Evolutionary conservation across 2,888 invertebrate genomes (phyloP).

Genomic region (Deilephila porcellus): DNA sequence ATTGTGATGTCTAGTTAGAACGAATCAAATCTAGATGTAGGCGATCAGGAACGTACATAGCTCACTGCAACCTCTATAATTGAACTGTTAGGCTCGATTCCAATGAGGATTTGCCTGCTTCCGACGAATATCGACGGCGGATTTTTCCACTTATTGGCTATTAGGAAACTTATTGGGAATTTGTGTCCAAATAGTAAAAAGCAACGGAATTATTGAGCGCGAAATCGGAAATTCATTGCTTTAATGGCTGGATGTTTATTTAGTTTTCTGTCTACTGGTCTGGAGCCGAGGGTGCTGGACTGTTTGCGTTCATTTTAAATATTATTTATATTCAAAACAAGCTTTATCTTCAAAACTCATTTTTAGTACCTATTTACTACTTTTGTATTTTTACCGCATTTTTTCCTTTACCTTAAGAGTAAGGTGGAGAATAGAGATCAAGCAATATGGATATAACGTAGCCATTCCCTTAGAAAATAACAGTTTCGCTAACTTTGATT

Average conservation of each 20-base stretch:
- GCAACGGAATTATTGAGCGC: conserved; percentile 27
- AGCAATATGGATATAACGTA: no score
- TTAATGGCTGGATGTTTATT: conserved; percentile 19
- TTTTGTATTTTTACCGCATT: no score
- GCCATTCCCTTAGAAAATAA: no score
- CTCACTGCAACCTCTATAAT: conserved; percentile 59
- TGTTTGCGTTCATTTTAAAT: background rate
- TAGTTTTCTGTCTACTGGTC: background rate
- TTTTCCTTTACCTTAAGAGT: no score
- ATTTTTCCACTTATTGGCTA: conserved; percentile 24
- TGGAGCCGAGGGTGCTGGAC: background rate
- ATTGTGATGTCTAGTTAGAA: conserved; percentile 78
- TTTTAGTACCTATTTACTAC: no score
- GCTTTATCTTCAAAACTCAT: background rate
- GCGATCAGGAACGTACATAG: conserved; percentile 56
- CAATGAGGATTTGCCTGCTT: conserved; percentile 44
- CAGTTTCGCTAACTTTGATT: no score
- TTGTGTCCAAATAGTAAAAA: conserved; percentile 25
- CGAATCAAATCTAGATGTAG: conserved; percentile 77
- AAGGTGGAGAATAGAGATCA: no score
- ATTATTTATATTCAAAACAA: background rate
- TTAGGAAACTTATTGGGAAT: conserved; percentile 21
- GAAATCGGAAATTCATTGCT: conserved; percentile 25
- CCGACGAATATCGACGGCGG: conserved; percentile 20
- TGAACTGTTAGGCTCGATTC: conserved; percentile 62